These are phyloP conservation scores for Nerophis ophidion DNA, from an alignment of 2,113 vertebrate genomes.

Conservation along the genomic window DNA sequence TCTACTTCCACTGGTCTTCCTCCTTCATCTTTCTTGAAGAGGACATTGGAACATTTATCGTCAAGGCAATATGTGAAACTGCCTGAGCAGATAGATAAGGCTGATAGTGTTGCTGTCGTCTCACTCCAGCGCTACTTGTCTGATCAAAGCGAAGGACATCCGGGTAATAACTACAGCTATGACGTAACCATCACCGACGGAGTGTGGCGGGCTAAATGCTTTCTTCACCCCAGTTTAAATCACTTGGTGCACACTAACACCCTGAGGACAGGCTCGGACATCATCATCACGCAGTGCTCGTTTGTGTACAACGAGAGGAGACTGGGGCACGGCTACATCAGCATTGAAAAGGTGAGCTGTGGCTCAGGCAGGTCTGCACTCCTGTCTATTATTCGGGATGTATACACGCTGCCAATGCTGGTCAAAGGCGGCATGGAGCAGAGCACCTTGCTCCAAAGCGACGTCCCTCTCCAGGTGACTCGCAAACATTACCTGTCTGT, in stretches of 20 bases:
- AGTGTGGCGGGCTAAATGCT: slow-evolving; percentile 66
- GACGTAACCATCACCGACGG: slow-evolving; percentile 78
- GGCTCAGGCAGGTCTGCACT: slow-evolving; percentile 2
- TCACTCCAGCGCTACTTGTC: slow-evolving; percentile 49
- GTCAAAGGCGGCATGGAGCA: slow-evolving; percentile 28
- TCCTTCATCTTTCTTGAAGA: slow-evolving; percentile 40
- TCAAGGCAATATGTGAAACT: slow-evolving; percentile 25
- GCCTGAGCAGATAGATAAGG: slow-evolving; percentile 4
- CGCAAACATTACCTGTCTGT: slow-evolving; percentile 80
- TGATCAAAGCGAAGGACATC: slow-evolving; percentile 6
- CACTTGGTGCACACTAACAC: slow-evolving; percentile 68
- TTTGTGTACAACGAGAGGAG: slow-evolving; percentile 77
- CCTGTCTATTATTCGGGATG: not conserved
- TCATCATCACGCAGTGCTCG: slow-evolving; percentile 66
- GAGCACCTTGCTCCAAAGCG: slow-evolving; percentile 26
- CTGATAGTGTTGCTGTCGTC: slow-evolving; percentile 41
- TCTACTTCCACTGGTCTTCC: not conserved
- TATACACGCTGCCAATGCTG: slow-evolving; percentile 45
- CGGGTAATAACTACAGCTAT: slow-evolving; percentile 47
- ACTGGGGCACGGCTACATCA: slow-evolving; percentile 67
- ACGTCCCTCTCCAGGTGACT: slow-evolving; percentile 64
- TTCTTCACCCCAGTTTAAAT: slow-evolving; percentile 65
- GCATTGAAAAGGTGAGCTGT: slow-evolving; percentile 65
- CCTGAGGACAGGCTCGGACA: slow-evolving; percentile 69
- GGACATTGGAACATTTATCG: slow-evolving; percentile 41